Evolutionary conservation across 2,888 invertebrate species (phyloP), one percentile per base, ranked within the genome.

Genomic region (Agonopterix heracliana): DNA sequence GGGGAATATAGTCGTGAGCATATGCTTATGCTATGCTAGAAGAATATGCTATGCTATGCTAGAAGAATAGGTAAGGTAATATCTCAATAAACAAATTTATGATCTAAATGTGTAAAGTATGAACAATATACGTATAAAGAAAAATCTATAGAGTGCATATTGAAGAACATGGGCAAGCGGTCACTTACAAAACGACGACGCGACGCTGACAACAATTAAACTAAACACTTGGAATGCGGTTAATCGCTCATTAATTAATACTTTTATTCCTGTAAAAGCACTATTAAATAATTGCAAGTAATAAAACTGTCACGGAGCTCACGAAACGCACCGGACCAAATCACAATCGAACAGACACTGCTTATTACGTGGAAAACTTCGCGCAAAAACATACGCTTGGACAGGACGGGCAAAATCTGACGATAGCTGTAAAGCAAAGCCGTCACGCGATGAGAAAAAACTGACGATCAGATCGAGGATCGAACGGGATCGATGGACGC

Each of bases 301-400:
- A 4, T 9, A 38, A n/a, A 9, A 38, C 38, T n/a, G 38, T n/a
- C n/a, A 38, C 38, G 10, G 38, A 38, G n/a, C n/a, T 10, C n/a
- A 38, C 38, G 26, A 14, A 45, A 51, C 54, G 57, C 63, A 66
- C 66, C 62, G 54, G 59, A 63, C 64, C 49, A 54, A 59, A 55
- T 63, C 61, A 64, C 63, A 59, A 38, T 9, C 38, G 9, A 56
- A 52, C 65, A 53, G 57, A 62, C 63, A 71, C 69, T 70, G 66
- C 60, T 61, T 50, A 57, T 47, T 51, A 61, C 60, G 52, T 47
- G 58, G 54, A 58, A 60, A 59, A 57, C 43, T 52, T 52, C 53
- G 57, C 10, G 38, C 60, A 57, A 57, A 61, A 57, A 65, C 59
- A 54, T 58, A 61, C 62, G 62, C 66, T 17, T 44, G 26, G 35